Percentiles rank a stretch among this genome's conserved stretches.
These are phyloP conservation scores for Neodiprion virginianus DNA, from an alignment of 1,140 invertebrate genomes.

Conservation along the genomic window DNA sequence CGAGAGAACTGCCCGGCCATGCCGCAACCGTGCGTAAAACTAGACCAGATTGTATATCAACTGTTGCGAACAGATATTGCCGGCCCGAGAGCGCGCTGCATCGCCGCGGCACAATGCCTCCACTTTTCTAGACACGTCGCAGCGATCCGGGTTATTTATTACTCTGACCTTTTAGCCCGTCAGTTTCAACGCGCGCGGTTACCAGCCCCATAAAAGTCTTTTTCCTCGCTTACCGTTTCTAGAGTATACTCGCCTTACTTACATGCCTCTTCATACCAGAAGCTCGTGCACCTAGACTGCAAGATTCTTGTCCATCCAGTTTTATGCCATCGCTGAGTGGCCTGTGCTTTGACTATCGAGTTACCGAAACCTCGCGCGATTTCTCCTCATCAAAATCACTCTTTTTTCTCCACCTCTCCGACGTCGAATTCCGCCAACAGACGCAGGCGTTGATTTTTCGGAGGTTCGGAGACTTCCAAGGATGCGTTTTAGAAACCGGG, in stretches of 20 bases:
- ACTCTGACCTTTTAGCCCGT: constrained; percentile 53
- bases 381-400: too few species aligned
- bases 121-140: constrained; percentile 41
- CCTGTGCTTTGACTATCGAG: constrained; percentile 9
- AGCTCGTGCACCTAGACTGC: too few species aligned
- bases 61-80: constrained; percentile 2
- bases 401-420: too few species aligned
- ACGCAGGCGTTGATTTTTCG: too few species aligned
- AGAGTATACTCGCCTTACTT: neutral
- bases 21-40: constrained; percentile 49
- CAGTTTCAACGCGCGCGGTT: constrained; percentile 49
- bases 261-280: too few species aligned
- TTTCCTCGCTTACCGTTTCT: constrained; percentile 31
- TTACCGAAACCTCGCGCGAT: too few species aligned
- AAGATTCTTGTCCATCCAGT: constrained; percentile 26
- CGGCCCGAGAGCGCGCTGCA: constrained; percentile 29
- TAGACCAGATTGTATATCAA: constrained; percentile 46
- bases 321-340: constrained; percentile 31
- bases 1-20: too few species aligned
- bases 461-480: too few species aligned
- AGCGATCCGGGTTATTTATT: constrained; percentile 57
- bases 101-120: constrained; percentile 45
- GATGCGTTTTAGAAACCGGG: too few species aligned
- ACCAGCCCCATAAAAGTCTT: constrained; percentile 48
- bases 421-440: too few species aligned